These are phyloP conservation scores for Neotoxoptera formosana DNA, from an alignment of 1,140 invertebrate genomes.

Conservation along the genomic window DNA sequence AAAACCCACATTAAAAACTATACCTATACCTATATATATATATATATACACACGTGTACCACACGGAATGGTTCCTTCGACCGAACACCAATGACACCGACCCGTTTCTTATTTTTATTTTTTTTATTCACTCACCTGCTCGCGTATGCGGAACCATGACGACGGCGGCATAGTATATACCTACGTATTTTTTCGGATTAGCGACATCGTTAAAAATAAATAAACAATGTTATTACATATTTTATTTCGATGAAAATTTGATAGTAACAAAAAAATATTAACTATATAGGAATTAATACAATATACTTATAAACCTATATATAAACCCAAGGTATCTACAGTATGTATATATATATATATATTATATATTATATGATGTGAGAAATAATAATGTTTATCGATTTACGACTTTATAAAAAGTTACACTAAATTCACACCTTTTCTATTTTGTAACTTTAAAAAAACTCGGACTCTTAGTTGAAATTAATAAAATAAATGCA, in stretches of 20 bases:
- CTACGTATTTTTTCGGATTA: background rate
- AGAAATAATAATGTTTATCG: background rate
- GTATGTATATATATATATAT: background rate
- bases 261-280: background rate
- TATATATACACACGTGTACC: slow-evolving; percentile 45
- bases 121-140: slow-evolving; percentile 54
- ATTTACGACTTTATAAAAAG: background rate
- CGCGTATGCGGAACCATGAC: slow-evolving; percentile 50
- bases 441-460: background rate
- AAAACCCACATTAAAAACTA: slow-evolving; percentile 57
- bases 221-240: background rate
- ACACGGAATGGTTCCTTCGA: slow-evolving; percentile 52
- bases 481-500: background rate
- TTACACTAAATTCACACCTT: background rate
- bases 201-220: background rate
- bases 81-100: slow-evolving; percentile 55
- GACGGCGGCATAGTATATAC: background rate
- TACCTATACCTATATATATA: slow-evolving; percentile 40
- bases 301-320: no score
- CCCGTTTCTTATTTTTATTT: slow-evolving; percentile 32
- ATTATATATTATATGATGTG: no score
- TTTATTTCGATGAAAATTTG: background rate
- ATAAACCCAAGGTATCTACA: no score
- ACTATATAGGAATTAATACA: background rate
- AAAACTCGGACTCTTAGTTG: background rate